phyloP scores from a whole-genome alignment of 2,888 invertebrate species.

The Leptinotarsa rubiginosa region DNA sequence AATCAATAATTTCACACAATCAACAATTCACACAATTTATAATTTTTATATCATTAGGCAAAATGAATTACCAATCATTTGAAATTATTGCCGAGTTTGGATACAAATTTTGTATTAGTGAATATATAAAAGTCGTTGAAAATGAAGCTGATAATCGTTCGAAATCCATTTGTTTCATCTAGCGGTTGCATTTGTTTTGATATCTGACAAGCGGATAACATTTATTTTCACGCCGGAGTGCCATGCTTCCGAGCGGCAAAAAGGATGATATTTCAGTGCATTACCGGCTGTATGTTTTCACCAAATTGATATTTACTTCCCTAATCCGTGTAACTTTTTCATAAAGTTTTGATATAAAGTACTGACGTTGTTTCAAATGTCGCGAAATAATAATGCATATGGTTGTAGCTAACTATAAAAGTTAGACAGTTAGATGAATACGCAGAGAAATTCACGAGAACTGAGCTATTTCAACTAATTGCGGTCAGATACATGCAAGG shows the following conservation, averaged over 20 bases:
- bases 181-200: conserved; percentile 1
- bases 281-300: conserved; percentile 17
- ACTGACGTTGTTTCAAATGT: neutral
- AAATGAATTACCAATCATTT: too few species aligned
- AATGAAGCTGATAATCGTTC: neutral
- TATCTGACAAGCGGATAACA: conserved; percentile 14
- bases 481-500: too few species aligned
- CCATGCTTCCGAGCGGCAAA: conserved; percentile 6
- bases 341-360: neutral
- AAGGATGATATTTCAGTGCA: conserved; percentile 8
- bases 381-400: neutral
- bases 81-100: too few species aligned
- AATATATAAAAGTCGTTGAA: neutral
- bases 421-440: neutral
- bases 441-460: too few species aligned
- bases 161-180: neutral
- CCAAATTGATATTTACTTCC: conserved; percentile 9
- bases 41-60: too few species aligned
- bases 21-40: too few species aligned
- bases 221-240: conserved; percentile 9
- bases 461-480: too few species aligned
- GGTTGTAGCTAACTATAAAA: neutral
- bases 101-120: neutral
- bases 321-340: neutral
- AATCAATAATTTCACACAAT: too few species aligned